Conservation (phyloP, 1,140 invertebrate species). For the Hyposmocoma kahamanoa region DNA sequence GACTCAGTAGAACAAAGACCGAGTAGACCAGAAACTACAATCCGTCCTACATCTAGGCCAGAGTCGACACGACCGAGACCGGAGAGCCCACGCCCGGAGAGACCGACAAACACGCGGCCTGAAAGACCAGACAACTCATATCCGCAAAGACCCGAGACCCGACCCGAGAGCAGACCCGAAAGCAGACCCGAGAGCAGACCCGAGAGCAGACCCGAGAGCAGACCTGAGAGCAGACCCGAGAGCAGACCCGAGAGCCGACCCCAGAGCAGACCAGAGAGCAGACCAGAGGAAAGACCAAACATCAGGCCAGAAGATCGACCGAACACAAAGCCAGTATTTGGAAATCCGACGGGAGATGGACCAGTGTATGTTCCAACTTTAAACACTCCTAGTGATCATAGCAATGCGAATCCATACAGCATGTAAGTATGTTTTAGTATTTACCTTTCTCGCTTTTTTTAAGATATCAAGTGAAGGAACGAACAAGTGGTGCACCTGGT, state of each 20-base stretch:
- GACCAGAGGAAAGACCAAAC: background rate
- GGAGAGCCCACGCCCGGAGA: background rate
- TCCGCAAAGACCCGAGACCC: background rate
- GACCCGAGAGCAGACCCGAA: background rate
- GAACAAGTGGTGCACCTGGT: too few relatives aligned
- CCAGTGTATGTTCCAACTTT: slow-evolving; percentile 6
- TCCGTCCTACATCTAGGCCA: background rate
- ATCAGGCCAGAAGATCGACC: slow-evolving; percentile 6
- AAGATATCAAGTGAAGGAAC: too few relatives aligned
- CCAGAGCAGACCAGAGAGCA: background rate
- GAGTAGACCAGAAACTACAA: background rate
- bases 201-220: slow-evolving; percentile 7
- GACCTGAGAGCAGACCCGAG: background rate
- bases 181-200: background rate
- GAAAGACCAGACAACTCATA: background rate
- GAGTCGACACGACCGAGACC: background rate
- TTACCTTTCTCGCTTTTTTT: too few relatives aligned
- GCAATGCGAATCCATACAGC: slow-evolving; percentile 10
- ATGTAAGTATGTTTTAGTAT: slow-evolving; percentile 7
- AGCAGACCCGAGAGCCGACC: background rate
- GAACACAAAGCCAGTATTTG: background rate
- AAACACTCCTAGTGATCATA: slow-evolving; percentile 10
- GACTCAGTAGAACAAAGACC: slow-evolving; percentile 5
- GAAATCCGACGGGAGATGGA: background rate
- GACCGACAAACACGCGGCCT: too few relatives aligned